These are phyloP conservation scores for Morone chrysops DNA, from an alignment of 2,113 vertebrate species.

Conservation along the genomic window DNA sequence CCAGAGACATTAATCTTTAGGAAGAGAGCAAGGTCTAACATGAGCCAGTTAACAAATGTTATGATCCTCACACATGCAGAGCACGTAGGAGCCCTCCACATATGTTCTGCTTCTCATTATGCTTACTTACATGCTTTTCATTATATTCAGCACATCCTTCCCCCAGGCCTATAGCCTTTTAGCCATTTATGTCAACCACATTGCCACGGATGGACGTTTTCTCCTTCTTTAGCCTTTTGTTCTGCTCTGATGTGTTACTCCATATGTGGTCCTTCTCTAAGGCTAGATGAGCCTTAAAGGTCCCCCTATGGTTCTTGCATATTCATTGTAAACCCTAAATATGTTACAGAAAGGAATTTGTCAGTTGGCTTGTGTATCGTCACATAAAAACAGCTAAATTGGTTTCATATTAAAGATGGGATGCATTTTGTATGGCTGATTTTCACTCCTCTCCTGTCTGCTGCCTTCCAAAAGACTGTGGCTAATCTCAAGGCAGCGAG, in stretches of 20 bases:
- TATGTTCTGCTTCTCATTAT: constrained; percentile 73
- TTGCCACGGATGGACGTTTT: constrained; percentile 65
- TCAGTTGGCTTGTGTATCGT: background rate
- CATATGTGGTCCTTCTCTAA: constrained; percentile 48
- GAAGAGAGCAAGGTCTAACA: constrained; percentile 1
- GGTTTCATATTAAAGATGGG: constrained; percentile 12
- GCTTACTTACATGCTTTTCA: constrained; percentile 69
- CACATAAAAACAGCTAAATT: background rate
- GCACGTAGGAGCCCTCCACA: constrained; percentile 61
- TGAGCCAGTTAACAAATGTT: constrained; percentile 39
- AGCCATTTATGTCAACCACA: constrained; percentile 72
- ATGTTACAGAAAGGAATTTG: background rate
- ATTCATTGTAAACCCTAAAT: constrained; percentile 3
- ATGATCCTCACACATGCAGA: constrained; percentile 52
- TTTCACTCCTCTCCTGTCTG: constrained; percentile 39
- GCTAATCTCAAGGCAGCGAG: constrained; percentile 72
- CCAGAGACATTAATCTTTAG: constrained; percentile 2
- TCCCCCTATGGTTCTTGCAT: constrained; percentile 29
- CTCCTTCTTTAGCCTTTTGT: constrained; percentile 48
- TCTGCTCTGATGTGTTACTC: constrained; percentile 48
- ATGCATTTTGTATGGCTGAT: constrained; percentile 34
- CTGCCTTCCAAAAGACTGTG: constrained; percentile 46
- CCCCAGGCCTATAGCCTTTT: constrained; percentile 63
- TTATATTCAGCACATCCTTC: constrained; percentile 63
- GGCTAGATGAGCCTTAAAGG: constrained; percentile 36